phyloP scores from a whole-genome alignment of 2,888 invertebrate genomes.

The Suillia variegata region DNA sequence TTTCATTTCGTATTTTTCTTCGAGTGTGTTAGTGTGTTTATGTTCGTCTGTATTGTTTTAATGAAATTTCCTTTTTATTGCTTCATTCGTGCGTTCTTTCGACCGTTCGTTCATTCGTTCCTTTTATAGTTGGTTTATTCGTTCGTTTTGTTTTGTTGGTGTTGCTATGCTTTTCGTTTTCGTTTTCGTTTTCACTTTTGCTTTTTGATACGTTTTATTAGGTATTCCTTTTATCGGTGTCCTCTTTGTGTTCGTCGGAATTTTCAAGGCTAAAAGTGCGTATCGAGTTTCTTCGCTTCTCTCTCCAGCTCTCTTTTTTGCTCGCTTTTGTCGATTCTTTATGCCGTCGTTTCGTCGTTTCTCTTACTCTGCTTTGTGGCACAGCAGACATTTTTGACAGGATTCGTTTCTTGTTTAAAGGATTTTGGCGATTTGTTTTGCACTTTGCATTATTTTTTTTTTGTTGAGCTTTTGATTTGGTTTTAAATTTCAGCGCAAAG shows the following conservation, averaged over 20 bases:
- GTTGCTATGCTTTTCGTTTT: too few relatives aligned
- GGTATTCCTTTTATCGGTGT: too few relatives aligned
- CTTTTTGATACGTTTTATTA: not conserved
- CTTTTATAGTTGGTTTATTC: too few relatives aligned
- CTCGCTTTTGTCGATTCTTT: not conserved
- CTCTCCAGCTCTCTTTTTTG: not conserved
- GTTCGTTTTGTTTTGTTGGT: too few relatives aligned
- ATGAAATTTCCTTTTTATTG: constrained; percentile 15
- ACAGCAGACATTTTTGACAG: too few relatives aligned
- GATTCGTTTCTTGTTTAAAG: too few relatives aligned
- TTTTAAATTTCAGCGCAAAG: not conserved
- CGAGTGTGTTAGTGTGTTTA: not conserved
- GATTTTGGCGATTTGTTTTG: too few relatives aligned
- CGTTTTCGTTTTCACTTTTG: not conserved
- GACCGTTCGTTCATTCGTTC: constrained; percentile 1
- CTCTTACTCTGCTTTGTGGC: too few relatives aligned
- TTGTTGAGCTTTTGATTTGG: not conserved
- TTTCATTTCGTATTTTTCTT: not conserved
- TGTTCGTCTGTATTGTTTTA: constrained; percentile 13
- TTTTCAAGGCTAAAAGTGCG: constrained; percentile 48
- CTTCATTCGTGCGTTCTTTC: constrained; percentile 2
- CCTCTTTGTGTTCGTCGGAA: constrained; percentile 5
- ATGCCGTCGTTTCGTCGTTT: too few relatives aligned
- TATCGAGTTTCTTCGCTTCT: constrained; percentile 32
- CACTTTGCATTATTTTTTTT: not conserved